Evolutionary conservation across 1,140 invertebrate species (phyloP).

Genomic region (Periplaneta americana): DNA sequence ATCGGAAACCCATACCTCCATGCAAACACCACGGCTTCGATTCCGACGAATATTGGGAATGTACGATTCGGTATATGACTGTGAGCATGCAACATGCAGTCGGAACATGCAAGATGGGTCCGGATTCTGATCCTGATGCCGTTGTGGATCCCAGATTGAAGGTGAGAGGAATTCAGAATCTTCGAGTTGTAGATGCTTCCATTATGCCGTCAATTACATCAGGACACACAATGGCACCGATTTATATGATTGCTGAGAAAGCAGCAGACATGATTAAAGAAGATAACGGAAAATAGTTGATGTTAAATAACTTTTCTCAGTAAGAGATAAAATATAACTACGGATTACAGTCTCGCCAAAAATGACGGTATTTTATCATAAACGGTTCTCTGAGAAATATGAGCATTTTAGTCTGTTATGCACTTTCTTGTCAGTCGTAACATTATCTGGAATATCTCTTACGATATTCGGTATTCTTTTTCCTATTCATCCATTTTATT

Average conservation of each 20-base stretch:
- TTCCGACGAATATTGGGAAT: slow-evolving; percentile 13
- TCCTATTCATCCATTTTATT: too few relatives aligned
- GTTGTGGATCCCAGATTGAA: slow-evolving; percentile 20
- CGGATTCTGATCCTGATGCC: neutral
- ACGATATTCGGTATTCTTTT: too few relatives aligned
- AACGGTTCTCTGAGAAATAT: too few relatives aligned
- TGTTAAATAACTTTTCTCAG: too few relatives aligned
- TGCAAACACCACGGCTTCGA: neutral
- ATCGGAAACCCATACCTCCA: slow-evolving; percentile 27
- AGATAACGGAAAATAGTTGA: slow-evolving; percentile 34
- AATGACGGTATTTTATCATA: too few relatives aligned
- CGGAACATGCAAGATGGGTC: slow-evolving; percentile 44
- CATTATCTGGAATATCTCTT: too few relatives aligned
- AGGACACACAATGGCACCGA: slow-evolving; percentile 30
- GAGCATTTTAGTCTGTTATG: too few relatives aligned
- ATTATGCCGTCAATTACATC: slow-evolving; percentile 34
- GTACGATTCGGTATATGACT: slow-evolving; percentile 41
- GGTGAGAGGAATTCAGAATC: slow-evolving; percentile 30
- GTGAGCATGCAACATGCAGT: slow-evolving; percentile 69
- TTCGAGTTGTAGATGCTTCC: slow-evolving; percentile 38
- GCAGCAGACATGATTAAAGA: slow-evolving; percentile 42
- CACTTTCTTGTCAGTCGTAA: too few relatives aligned
- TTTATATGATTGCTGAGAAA: slow-evolving; percentile 40
- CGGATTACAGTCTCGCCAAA: too few relatives aligned
- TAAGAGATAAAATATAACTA: too few relatives aligned